Base-by-base conservation (phyloP, 2,797 vertebrate genomes). In the Austrolebias charrua region DNA sequence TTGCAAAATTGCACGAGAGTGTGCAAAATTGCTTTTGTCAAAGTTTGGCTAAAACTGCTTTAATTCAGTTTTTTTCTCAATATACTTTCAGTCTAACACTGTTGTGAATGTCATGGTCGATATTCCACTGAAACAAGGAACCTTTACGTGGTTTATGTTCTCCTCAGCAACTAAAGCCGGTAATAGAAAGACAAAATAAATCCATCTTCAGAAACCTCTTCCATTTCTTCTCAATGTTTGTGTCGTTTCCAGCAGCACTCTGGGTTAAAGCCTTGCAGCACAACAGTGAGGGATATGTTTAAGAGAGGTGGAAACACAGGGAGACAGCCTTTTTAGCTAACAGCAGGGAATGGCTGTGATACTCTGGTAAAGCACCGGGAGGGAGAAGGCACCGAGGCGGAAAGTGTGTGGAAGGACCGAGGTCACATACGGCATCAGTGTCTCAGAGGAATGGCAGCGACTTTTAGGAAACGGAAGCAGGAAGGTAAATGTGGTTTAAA, bases 401-500 rank as follows among this genome's bases (percentile, higher is more conserved):
- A 73, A 67, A 64, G 40, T 60, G 51, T 1, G n/a, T 60, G 65
- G 55, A 57, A 53, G 31, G 19, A 46, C 24, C n/a, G 1, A 66
- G 76, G 70, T 84, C 79, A 74, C 19, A 24, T 2, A 42, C 79
- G 76, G 64, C 35, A 53, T 66, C 4, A 6, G 45, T 40, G 54
- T 66, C 75, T 73, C 64, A 0, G 43, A 48, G 59, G 69, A 75
- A 48, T 45, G 15, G 58, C 0, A 28, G 33, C 11, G 13, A 40
- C 3, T 4, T 40, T 40, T 11, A 13, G 38, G 38, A 40, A 40
- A 40, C 38, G 38, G 12, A 40, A 40, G 38, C 11, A 13, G 4
- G 24, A 15, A 44, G 11, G 2, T 19, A 46, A 55, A 52, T n/a
- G 44, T 38, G 49, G 29, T 31, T 14, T 35, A 45, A 44, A 63